Evolutionary conservation across 2,888 invertebrate species (phyloP).

Genomic region (Stenodema calcarata): DNA sequence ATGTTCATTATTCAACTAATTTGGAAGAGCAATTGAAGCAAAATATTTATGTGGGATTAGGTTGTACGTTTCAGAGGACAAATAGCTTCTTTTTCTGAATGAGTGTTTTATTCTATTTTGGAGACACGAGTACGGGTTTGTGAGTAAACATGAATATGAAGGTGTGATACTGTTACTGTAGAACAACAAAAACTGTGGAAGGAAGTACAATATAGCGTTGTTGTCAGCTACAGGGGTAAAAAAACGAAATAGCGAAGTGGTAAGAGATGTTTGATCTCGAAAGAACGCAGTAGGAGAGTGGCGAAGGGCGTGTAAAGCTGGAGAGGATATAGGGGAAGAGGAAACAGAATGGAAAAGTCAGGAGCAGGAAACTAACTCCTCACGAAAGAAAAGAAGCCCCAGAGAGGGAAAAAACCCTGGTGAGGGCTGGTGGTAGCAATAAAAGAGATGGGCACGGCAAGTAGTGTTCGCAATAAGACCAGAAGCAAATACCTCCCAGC

Average conservation of each 20-base stretch:
- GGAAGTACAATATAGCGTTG: neutral
- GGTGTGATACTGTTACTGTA: neutral
- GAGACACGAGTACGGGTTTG: neutral
- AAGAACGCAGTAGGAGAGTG: neutral
- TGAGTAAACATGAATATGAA: neutral
- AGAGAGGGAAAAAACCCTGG: neutral
- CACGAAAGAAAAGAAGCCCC: neutral
- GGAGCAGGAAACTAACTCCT: neutral
- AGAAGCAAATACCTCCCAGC: slow-evolving; percentile 23
- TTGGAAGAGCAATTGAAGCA: too few species aligned
- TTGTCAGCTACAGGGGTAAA: neutral
- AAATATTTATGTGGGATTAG: too few species aligned
- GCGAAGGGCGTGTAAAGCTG: neutral
- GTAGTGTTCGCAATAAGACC: slow-evolving; percentile 13
- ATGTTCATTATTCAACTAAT: too few species aligned
- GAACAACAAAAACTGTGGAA: neutral
- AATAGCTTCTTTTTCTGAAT: too few species aligned
- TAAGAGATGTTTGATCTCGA: neutral
- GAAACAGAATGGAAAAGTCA: neutral
- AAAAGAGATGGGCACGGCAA: neutral
- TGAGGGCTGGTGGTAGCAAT: slow-evolving; percentile 8
- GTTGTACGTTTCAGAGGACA: too few species aligned
- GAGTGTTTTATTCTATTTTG: too few species aligned
- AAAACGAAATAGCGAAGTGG: neutral
- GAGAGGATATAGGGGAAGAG: neutral